Percentiles rank a stretch among this genome's conserved stretches.
Conservation (phyloP, 2,797 vertebrate species). For the Rhodeus uyekii region DNA sequence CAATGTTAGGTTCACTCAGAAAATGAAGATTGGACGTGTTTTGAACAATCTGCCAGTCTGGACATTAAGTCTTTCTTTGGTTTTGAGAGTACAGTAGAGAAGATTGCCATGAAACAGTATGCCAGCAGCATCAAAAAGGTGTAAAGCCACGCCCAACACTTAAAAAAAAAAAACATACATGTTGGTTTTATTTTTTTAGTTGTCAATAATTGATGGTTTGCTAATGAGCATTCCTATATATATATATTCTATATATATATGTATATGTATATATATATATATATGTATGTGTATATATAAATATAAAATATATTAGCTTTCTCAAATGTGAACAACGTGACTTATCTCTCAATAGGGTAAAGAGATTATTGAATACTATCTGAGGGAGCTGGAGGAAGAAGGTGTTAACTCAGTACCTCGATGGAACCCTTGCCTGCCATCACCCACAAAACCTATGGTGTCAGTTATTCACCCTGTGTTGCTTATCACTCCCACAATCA, state of each 20-base stretch:
- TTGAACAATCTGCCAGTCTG: conserved; percentile 88
- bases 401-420: conserved; percentile 86
- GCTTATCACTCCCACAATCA: conserved; percentile 60
- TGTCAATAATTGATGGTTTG: too few species aligned
- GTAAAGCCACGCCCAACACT: conserved; percentile 40
- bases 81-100: conserved; percentile 91
- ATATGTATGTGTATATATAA: too few species aligned
- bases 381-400: conserved; percentile 90
- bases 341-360: conserved; percentile 81
- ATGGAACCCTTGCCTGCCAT: conserved; percentile 72
- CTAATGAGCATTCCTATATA: too few species aligned
- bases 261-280: too few species aligned
- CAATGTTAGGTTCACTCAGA: conserved; percentile 84
- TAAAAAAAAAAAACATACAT: not conserved
- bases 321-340: not conserved
- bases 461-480: conserved; percentile 52
- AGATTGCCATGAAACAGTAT: conserved; percentile 91
- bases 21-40: conserved; percentile 91
- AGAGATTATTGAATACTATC: conserved; percentile 96
- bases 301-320: too few species aligned
- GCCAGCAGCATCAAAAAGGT: conserved; percentile 91
- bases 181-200: not conserved
- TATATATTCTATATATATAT: too few species aligned
- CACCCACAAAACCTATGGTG: conserved; percentile 32
- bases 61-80: conserved; percentile 92